phyloP scores from a whole-genome alignment of 2,888 invertebrate species.

The Chloromyia formosa region DNA sequence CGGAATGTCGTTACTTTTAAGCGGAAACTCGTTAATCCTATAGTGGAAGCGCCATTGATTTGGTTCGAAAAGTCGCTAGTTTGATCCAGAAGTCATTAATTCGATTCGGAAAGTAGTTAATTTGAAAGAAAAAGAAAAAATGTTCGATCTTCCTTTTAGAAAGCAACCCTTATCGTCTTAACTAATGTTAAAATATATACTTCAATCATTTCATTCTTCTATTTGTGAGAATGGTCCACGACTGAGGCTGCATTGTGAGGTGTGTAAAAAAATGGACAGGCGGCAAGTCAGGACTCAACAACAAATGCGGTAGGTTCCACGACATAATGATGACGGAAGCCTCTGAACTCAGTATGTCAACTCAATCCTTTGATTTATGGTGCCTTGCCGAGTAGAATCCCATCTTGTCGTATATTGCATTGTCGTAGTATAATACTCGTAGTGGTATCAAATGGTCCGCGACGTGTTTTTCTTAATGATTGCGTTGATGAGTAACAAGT shows the following conservation, averaged over 20 bases:
- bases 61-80: too few species aligned
- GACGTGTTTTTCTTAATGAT: constrained; percentile 32
- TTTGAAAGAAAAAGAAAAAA: too few species aligned
- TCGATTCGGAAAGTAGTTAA: too few species aligned
- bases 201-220: neutral
- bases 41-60: too few species aligned
- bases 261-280: constrained; percentile 39
- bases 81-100: too few species aligned
- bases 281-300: constrained; percentile 49
- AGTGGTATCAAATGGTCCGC: neutral
- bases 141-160: too few species aligned
- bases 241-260: constrained; percentile 24
- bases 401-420: neutral
- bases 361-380: constrained; percentile 41
- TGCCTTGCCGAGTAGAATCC: neutral
- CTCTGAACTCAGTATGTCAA: constrained; percentile 40
- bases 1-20: too few species aligned
- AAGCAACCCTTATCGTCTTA: constrained; percentile 3
- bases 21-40: too few species aligned
- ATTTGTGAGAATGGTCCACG: neutral
- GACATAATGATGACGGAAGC: constrained; percentile 52
- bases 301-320: constrained; percentile 53
- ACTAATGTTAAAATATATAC: too few species aligned
- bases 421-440: too few species aligned
- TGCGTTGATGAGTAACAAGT: neutral